A percentile compares a stretch with the other conserved stretches of the same genome.
Evolutionary conservation across 1,140 invertebrate species (phyloP).

Genomic region (Trachymyrmex septentrionalis): DNA sequence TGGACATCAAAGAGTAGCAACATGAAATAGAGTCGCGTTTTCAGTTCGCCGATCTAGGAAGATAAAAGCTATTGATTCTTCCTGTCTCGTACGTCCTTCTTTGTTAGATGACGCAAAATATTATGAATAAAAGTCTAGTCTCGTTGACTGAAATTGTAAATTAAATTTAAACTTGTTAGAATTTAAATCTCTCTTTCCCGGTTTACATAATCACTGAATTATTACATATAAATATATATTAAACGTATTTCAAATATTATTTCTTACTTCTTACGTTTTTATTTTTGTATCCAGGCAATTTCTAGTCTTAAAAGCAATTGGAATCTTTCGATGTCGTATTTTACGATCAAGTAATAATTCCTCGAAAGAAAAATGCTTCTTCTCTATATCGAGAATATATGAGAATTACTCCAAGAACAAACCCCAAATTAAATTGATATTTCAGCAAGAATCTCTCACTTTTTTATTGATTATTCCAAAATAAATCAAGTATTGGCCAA

Average conservation of each 20-base stretch:
- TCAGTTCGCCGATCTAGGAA: constrained; percentile 10
- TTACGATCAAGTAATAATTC: neutral
- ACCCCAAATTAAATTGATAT: neutral
- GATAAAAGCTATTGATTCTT: constrained; percentile 44
- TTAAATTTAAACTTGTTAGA: neutral
- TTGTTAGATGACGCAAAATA: constrained; percentile 16
- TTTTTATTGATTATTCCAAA: constrained; percentile 21
- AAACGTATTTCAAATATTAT: neutral
- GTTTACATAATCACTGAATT: too few species aligned
- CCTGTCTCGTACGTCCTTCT: neutral
- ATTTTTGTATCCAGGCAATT: neutral
- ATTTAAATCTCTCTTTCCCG: neutral
- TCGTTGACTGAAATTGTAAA: neutral
- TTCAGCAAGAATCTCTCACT: neutral
- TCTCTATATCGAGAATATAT: constrained; percentile 5
- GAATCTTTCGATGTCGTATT: neutral
- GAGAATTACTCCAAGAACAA: constrained; percentile 2
- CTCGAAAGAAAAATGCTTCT: neutral
- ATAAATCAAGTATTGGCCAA: neutral
- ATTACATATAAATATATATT: constrained; percentile 1
- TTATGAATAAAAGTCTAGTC: neutral
- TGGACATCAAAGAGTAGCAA: constrained; percentile 42
- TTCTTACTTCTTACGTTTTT: neutral
- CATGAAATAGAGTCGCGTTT: constrained; percentile 37
- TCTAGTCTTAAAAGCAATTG: neutral